Conservation (phyloP, 1,140 invertebrate genomes). For the Linepithema humile region DNA sequence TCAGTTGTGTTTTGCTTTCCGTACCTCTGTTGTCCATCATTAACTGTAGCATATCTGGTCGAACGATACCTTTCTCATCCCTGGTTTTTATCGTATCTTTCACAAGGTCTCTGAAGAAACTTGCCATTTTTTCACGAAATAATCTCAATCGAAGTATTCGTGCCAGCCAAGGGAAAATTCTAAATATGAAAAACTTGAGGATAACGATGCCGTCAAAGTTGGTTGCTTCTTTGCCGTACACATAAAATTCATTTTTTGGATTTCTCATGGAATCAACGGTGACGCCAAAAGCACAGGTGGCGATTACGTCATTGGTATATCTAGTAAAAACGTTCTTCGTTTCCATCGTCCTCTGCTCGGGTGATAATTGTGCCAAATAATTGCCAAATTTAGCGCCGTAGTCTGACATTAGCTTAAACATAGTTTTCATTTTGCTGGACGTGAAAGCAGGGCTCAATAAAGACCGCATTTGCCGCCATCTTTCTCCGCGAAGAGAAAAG, state of each 20-base stretch:
- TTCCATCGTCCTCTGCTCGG: not conserved
- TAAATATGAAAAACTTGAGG: not conserved
- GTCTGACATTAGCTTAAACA: conserved; percentile 67
- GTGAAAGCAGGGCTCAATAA: conserved; percentile 77
- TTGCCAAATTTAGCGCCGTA: conserved; percentile 44
- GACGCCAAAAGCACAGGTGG: conserved; percentile 2
- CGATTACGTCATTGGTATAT: conserved; percentile 30
- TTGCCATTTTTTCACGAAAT: not conserved
- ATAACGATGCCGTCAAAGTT: not conserved
- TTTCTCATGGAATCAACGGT: not conserved
- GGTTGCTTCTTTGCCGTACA: not conserved
- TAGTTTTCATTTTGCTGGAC: conserved; percentile 69
- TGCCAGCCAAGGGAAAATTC: not conserved
- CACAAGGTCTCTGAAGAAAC: not conserved
- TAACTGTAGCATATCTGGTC: conserved; percentile 26
- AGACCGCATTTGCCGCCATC: conserved; percentile 74
- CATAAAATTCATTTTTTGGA: not conserved
- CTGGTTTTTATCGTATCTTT: not conserved
- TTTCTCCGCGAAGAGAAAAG: conserved; percentile 72
- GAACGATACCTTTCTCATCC: not conserved
- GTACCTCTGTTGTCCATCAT: conserved; percentile 35
- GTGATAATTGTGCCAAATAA: conserved; percentile 23
- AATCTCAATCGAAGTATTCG: not conserved
- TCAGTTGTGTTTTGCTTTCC: conserved; percentile 60
- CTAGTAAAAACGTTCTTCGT: conserved; percentile 71